Conservation (phyloP, 2,888 invertebrate species). For the Folsomia manolachei region DNA sequence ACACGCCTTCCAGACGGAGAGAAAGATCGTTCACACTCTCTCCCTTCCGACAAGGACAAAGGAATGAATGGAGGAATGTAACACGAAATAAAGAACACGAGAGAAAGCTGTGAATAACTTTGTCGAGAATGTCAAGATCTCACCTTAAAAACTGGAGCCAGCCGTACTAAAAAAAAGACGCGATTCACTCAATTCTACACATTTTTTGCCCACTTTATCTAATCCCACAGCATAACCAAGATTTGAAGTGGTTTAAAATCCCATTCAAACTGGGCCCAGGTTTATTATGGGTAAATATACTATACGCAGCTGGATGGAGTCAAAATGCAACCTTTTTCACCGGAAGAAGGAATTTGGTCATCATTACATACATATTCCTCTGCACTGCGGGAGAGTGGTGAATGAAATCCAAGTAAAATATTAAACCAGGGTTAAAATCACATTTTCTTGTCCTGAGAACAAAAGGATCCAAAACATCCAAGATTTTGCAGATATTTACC, state of each 20-base stretch:
- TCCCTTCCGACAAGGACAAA: background rate
- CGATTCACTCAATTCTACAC: too few relatives aligned
- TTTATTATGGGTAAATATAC: too few relatives aligned
- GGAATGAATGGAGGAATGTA: background rate
- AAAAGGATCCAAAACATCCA: too few relatives aligned
- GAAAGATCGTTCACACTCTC: background rate
- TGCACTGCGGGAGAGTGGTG: background rate
- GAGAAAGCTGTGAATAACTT: background rate
- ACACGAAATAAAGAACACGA: background rate
- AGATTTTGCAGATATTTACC: too few relatives aligned
- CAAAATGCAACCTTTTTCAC: background rate
- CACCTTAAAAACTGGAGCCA: background rate
- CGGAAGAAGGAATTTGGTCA: background rate
- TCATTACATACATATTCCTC: too few relatives aligned
- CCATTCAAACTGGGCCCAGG: too few relatives aligned
- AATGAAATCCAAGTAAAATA: background rate
- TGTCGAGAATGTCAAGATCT: background rate
- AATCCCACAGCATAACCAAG: background rate
- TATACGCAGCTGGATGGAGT: background rate
- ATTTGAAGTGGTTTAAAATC: too few relatives aligned
- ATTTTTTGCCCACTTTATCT: background rate
- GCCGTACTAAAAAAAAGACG: too few relatives aligned
- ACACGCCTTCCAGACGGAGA: background rate
- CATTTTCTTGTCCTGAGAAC: background rate
- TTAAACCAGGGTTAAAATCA: background rate